These are phyloP conservation scores for Peromyscus eremicus DNA, from an alignment of 2,797 vertebrate species.

Conservation along the genomic window DNA sequence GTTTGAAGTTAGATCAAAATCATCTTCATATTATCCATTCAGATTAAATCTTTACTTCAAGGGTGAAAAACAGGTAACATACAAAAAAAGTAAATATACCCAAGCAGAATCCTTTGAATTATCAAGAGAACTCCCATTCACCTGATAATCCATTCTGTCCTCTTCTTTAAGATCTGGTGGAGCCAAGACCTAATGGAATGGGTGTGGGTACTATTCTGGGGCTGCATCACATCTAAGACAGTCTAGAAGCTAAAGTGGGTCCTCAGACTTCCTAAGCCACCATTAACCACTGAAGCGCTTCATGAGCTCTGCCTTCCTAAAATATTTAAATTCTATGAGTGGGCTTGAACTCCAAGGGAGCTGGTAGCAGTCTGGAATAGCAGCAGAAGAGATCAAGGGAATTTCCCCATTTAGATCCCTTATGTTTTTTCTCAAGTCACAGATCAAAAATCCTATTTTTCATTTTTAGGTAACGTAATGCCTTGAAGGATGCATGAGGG, in stretches of 20 bases:
- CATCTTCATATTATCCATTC: constrained; percentile 14
- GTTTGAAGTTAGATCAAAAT: not conserved
- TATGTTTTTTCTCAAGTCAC: not conserved
- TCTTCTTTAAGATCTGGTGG: not conserved
- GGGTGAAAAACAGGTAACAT: not conserved
- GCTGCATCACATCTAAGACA: not conserved
- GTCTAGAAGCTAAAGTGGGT: not conserved
- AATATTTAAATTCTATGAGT: not conserved
- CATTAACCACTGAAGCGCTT: not conserved
- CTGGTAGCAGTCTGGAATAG: not conserved
- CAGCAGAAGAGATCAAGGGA: not conserved
- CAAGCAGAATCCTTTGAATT: not conserved
- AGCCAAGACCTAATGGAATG: not conserved
- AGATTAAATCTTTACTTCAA: not conserved
- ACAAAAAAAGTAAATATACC: not conserved
- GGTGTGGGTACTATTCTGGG: not conserved
- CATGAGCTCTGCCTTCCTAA: not conserved
- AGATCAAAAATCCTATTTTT: constrained; percentile 6
- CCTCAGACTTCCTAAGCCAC: not conserved
- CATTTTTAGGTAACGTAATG: not conserved
- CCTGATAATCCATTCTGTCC: not conserved
- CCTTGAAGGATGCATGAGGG: not conserved
- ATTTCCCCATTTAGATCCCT: constrained; percentile 24
- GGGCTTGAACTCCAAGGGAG: not conserved
- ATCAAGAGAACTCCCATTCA: not conserved